A percentile compares a stretch with the other conserved stretches of the same genome.
Evolutionary conservation across 2,888 invertebrate genomes (phyloP).

Genomic region (Pristionchus exspectatus): DNA sequence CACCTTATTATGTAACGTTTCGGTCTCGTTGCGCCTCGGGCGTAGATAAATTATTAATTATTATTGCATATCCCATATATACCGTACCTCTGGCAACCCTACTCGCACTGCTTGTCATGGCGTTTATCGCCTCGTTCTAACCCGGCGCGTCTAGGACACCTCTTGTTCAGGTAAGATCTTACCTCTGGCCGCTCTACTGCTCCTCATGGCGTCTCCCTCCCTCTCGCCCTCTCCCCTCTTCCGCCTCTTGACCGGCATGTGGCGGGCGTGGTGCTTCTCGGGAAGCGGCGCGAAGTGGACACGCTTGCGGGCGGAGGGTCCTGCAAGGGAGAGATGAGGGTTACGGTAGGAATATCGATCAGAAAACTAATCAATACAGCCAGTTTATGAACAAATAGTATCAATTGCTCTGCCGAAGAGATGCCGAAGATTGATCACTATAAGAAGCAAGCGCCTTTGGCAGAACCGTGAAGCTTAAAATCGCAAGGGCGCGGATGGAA

Average conservation of each 20-base stretch:
- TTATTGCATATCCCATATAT: too few species aligned
- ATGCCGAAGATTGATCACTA: too few species aligned
- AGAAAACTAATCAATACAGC: neutral
- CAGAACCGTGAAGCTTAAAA: neutral
- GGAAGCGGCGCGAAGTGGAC: constrained; percentile 39
- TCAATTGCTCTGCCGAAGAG: too few species aligned
- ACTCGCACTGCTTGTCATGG: too few species aligned
- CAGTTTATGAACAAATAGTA: too few species aligned
- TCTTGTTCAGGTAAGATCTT: neutral
- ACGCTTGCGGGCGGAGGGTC: neutral
- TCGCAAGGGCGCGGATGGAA: neutral
- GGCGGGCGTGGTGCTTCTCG: constrained; percentile 18
- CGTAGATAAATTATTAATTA: too few species aligned
- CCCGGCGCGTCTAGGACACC: neutral
- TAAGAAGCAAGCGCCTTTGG: too few species aligned
- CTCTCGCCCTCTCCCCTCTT: neutral
- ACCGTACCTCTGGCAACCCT: too few species aligned
- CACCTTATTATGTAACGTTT: too few species aligned
- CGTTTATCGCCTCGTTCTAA: neutral
- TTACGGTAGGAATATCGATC: neutral
- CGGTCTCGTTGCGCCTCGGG: too few species aligned
- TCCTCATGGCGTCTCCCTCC: constrained; percentile 21
- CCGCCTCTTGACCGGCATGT: constrained; percentile 19
- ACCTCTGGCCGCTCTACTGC: neutral
- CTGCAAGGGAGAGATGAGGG: neutral